Percentiles rank a stretch among this genome's conserved stretches.
These are phyloP conservation scores for Sitobion miscanthi DNA, from an alignment of 1,140 invertebrate species.

Conservation along the genomic window DNA sequence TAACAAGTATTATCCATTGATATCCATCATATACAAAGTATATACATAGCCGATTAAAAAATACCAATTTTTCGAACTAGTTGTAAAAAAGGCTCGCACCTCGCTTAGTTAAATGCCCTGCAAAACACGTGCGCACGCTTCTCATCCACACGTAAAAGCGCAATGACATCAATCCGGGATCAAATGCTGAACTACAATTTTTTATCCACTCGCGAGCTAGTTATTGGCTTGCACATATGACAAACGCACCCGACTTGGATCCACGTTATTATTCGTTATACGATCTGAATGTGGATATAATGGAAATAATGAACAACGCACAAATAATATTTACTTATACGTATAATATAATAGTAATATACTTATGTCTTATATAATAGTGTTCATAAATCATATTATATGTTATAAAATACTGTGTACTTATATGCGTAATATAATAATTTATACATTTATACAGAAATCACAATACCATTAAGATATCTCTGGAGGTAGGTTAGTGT, in stretches of 20 bases:
- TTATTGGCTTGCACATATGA: neutral
- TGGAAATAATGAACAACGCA: neutral
- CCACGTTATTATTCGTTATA: neutral
- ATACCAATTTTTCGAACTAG: neutral
- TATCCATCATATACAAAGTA: neutral
- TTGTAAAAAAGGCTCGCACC: neutral
- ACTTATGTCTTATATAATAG: neutral
- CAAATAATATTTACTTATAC: neutral
- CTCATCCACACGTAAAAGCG: neutral
- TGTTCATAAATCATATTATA: neutral
- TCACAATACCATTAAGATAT: too few species aligned
- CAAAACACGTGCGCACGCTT: neutral
- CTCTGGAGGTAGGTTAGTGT: too few species aligned
- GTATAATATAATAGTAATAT: neutral
- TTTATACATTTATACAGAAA: neutral
- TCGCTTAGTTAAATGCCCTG: neutral
- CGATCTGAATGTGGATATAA: neutral
- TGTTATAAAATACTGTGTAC: neutral
- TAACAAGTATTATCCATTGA: neutral
- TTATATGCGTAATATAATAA: neutral
- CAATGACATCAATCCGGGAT: neutral
- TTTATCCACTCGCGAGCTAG: neutral
- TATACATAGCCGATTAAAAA: neutral
- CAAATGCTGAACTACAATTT: neutral
- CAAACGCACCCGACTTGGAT: neutral